Evolutionary conservation across 2,888 invertebrate genomes (phyloP).

Genomic region (Polydrusus cervinus): DNA sequence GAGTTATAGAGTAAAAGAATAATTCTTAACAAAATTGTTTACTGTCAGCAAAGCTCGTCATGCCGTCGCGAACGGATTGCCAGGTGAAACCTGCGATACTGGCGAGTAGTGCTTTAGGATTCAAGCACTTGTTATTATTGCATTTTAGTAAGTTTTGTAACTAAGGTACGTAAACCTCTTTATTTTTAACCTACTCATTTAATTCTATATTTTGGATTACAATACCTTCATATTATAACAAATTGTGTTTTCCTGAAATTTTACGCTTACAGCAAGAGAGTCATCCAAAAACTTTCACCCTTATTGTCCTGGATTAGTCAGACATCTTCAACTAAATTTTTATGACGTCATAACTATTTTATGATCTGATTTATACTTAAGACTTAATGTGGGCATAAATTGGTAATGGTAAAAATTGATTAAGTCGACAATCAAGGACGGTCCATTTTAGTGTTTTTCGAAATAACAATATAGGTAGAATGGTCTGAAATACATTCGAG

Average conservation of each 20-base stretch:
- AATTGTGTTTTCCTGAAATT: slow-evolving; percentile 13
- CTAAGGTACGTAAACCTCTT: no score
- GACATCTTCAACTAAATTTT: slow-evolving; percentile 53
- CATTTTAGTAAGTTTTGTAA: not conserved
- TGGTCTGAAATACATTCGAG: not conserved
- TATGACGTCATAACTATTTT: slow-evolving; percentile 53
- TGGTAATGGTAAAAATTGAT: slow-evolving; percentile 54
- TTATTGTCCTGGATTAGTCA: slow-evolving; percentile 54
- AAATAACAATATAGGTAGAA: slow-evolving; percentile 40
- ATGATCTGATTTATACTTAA: slow-evolving; percentile 55
- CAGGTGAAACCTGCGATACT: no score
- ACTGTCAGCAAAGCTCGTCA: no score
- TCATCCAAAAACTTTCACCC: slow-evolving; percentile 53
- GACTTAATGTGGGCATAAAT: slow-evolving; percentile 53
- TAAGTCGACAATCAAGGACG: slow-evolving; percentile 52
- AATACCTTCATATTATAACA: not conserved
- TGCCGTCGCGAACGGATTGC: no score
- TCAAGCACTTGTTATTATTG: no score
- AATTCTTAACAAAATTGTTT: no score
- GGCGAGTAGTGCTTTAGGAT: no score
- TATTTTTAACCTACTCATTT: not conserved
- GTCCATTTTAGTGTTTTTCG: slow-evolving; percentile 34
- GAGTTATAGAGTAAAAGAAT: no score
- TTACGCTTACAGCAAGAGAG: not conserved
- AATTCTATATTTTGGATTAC: not conserved